A percentile compares a stretch with the other conserved stretches of the same genome.
These are phyloP conservation scores for Cylloceria caligata DNA, from an alignment of 2,888 invertebrate species.

Conservation along the genomic window DNA sequence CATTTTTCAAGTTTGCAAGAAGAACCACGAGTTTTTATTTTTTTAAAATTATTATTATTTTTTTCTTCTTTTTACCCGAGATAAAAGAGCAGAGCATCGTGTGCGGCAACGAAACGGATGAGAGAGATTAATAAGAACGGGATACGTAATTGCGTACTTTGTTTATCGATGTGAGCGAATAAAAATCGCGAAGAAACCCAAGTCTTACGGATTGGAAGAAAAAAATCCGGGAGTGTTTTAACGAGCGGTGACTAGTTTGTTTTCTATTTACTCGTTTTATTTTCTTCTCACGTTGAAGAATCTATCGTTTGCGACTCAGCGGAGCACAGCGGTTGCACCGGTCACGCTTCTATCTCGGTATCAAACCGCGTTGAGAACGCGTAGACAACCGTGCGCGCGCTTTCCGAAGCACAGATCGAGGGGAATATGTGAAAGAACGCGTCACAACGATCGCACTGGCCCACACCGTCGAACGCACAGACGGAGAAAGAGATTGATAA, in stretches of 20 bases:
- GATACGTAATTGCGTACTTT: neutral
- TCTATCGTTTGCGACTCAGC: neutral
- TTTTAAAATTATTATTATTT: neutral
- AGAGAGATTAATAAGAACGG: neutral
- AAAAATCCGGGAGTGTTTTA: constrained; percentile 40
- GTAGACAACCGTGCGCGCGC: constrained; percentile 18
- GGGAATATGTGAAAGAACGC: neutral
- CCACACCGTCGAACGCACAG: neutral
- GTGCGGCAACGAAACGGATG: constrained; percentile 14
- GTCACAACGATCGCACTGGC: neutral
- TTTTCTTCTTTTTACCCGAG: neutral
- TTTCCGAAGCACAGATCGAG: constrained; percentile 40
- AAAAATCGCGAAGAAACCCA: neutral
- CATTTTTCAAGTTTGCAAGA: neutral
- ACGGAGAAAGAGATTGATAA: constrained; percentile 42
- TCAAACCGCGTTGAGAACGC: constrained; percentile 26
- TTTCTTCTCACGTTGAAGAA: neutral
- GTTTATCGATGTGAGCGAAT: neutral
- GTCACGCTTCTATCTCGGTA: constrained; percentile 8
- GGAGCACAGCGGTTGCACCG: constrained; percentile 33
- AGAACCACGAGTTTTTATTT: neutral
- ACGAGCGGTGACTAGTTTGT: constrained; percentile 46
- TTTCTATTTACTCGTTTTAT: constrained; percentile 1
- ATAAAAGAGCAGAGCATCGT: constrained; percentile 29
- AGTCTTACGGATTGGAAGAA: neutral